Evolutionary conservation across 2,797 vertebrate genomes (phyloP).

Genomic region (Spondyliosoma cantharus): DNA sequence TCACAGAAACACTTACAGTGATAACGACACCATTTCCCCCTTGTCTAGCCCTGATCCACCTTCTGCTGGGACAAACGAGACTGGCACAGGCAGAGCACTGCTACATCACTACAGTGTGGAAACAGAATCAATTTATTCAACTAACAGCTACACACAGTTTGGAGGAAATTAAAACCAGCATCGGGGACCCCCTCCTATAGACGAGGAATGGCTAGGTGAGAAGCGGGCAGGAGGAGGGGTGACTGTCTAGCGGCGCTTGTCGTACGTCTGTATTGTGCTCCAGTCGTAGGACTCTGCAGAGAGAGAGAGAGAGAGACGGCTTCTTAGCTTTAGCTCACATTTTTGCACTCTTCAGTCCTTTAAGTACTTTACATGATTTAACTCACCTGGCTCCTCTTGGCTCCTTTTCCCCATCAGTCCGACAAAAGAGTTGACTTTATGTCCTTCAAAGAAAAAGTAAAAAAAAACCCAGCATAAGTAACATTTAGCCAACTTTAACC

Average conservation of each 20-base stretch:
- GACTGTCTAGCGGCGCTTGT: conserved; percentile 73
- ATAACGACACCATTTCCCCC: conserved; percentile 22
- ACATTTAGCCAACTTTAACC: background rate
- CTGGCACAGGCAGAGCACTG: conserved; percentile 70
- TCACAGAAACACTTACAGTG: conserved; percentile 53
- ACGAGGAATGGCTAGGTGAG: conserved; percentile 36
- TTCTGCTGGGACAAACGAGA: conserved; percentile 58
- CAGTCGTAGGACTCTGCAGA: conserved; percentile 80
- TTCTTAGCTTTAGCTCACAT: background rate
- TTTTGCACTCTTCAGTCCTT: rapidly evolving
- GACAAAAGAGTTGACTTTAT: conserved; percentile 88
- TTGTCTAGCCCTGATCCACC: background rate
- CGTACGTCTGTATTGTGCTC: conserved; percentile 79
- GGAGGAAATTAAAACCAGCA: conserved; percentile 52
- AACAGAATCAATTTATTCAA: conserved; percentile 72
- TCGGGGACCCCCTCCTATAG: conserved; percentile 1
- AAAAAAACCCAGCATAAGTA: background rate
- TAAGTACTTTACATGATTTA: rapidly evolving
- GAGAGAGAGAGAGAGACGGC: conserved; percentile 12
- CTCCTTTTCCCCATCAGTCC: conserved; percentile 88
- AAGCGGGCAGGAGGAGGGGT: conserved; percentile 35
- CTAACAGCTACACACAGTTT: conserved; percentile 66
- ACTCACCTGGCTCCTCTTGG: conserved; percentile 83
- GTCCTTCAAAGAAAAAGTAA: conserved; percentile 70
- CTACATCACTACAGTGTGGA: conserved; percentile 77